Evolutionary conservation across 2,113 vertebrate species (phyloP), one percentile per base, ranked within the genome.

Genomic region (Herpetotheres cachinnans): DNA sequence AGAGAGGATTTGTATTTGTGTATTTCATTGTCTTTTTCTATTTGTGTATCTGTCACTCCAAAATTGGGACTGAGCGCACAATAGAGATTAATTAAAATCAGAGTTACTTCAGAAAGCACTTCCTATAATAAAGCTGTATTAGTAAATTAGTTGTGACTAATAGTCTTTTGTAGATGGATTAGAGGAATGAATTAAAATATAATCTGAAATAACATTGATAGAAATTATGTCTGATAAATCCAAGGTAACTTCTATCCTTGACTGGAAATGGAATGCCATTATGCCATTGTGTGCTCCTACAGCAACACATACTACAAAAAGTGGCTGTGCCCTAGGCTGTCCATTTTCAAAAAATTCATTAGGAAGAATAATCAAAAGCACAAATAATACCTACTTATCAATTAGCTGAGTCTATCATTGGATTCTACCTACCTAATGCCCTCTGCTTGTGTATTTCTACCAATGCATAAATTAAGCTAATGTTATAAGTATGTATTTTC

Each of bases 101-200:
- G 97, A 97, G 97, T 97, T 96, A 95, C 98, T 98, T 98, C 96
- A 97, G 95, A 97, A 98, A 98, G 96, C 86, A 93, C 74, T 97
- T 92, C 59, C 82, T 73, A 96, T 97, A 98, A 97, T 93, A 96
- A 96, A 97, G 91, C 86, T 96, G 92, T 97, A 97, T 97, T 98
- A 98, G 97, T 98, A 98, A 98, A 98, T 98, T 98, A 97, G 94
- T 97, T 97, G 89, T 97, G 95, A 96, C 96, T 97, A 97, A 90
- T 96, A 96, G 93, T 94, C 96, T 97, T 96, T 97, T 98, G 84
- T 97, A 98, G 98, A 96, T 97, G 98, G 97, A 97, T 98, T 98
- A 98, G 89, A 95, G 96, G 93, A 98, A 97, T 97, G 91, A 97
- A 98, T 98, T 97, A 97, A 96, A 97, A 93, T 67, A 88, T 97